A percentile compares a stretch with the other conserved stretches of the same genome.
These are phyloP conservation scores for Dryas iulia DNA, from an alignment of 1,140 invertebrate genomes.

Conservation along the genomic window DNA sequence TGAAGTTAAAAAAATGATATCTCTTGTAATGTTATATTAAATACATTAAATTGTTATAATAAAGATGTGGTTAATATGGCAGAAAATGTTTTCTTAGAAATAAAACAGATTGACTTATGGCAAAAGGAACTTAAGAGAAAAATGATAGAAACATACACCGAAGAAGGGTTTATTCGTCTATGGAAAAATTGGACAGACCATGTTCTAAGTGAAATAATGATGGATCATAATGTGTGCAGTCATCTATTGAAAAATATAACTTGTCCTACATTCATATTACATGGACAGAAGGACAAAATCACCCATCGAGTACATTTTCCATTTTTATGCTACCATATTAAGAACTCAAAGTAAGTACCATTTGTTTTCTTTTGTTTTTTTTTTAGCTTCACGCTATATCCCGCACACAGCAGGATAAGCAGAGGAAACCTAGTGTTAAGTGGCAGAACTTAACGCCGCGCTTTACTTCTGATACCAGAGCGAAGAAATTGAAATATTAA, in stretches of 20 bases:
- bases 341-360: slow-evolving; percentile 83
- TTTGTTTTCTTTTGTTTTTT: too few species aligned
- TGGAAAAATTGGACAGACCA: slow-evolving; percentile 89
- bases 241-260: slow-evolving; percentile 82
- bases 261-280: slow-evolving; percentile 90
- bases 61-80: too few species aligned
- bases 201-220: slow-evolving; percentile 44
- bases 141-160: slow-evolving; percentile 87
- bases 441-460: too few species aligned
- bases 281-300: slow-evolving; percentile 90
- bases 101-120: slow-evolving; percentile 88
- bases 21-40: too few species aligned
- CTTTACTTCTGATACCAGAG: too few species aligned
- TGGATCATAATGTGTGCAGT: slow-evolving; percentile 85
- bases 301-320: slow-evolving; percentile 86
- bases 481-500: too few species aligned
- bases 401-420: too few species aligned
- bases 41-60: too few species aligned
- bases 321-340: slow-evolving; percentile 84
- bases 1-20: too few species aligned
- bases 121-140: slow-evolving; percentile 89
- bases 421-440: too few species aligned
- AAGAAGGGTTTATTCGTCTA: slow-evolving; percentile 84
- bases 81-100: slow-evolving; percentile 57
- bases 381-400: too few species aligned